Percentiles rank a stretch among this genome's conserved stretches.
Evolutionary conservation across 1,140 invertebrate species (phyloP).

Genomic region (Drosophila suzukii): DNA sequence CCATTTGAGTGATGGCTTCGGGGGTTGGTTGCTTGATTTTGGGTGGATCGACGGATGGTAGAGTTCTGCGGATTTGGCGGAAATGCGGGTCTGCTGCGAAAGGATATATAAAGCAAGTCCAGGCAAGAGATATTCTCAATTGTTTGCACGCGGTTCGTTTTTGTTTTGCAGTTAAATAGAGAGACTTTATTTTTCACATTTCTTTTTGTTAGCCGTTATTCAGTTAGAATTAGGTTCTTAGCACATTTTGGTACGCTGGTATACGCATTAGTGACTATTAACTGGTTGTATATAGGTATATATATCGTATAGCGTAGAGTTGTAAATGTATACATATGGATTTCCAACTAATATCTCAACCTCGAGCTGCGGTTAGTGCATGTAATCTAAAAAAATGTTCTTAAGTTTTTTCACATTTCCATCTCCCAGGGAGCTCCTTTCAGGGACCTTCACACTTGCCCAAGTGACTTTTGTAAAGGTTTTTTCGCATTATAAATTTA

Average conservation of each 20-base stretch:
- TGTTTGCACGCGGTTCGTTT: constrained; percentile 20
- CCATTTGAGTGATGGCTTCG: constrained; percentile 57
- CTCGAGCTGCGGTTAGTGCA: constrained; percentile 31
- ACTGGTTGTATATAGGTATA: constrained; percentile 63
- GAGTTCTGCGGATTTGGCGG: constrained; percentile 11
- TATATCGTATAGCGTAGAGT: constrained; percentile 47
- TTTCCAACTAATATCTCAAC: constrained; percentile 25
- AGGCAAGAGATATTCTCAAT: constrained; percentile 19
- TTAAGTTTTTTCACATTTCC: constrained; percentile 38
- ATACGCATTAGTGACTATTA: constrained; percentile 66
- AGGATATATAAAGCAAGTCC: constrained; percentile 53
- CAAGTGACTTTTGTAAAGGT: constrained; percentile 48
- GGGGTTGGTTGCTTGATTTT: constrained; percentile 1
- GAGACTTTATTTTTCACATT: constrained; percentile 81
- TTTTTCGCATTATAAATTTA: constrained; percentile 50
- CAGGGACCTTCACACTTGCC: constrained; percentile 27
- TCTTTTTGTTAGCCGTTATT: constrained; percentile 48
- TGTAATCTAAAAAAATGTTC: constrained; percentile 32
- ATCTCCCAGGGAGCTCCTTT: constrained; percentile 4
- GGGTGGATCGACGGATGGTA: constrained; percentile 6
- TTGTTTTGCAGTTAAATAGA: constrained; percentile 80
- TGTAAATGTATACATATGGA: constrained; percentile 43
- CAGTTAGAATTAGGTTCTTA: constrained; percentile 40
- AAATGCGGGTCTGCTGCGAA: constrained; percentile 34
- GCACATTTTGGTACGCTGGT: constrained; percentile 56